Conservation (phyloP, 1,140 invertebrate genomes). For the Cotesia vestalis region DNA sequence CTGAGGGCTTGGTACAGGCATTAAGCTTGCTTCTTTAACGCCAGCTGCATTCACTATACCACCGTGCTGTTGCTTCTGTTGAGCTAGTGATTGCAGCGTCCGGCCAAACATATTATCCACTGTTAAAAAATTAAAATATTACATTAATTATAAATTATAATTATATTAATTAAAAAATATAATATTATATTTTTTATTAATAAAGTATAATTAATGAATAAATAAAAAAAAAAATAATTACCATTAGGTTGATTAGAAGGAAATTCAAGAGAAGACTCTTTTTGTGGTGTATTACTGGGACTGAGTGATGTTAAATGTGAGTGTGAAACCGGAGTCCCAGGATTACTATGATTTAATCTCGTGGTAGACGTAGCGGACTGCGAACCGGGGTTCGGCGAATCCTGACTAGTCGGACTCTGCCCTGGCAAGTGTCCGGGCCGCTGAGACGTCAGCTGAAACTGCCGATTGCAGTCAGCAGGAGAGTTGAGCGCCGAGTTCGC, state of each 20-base stretch:
- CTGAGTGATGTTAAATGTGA: slow-evolving; percentile 69
- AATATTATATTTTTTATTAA: too few species aligned
- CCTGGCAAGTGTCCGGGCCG: slow-evolving; percentile 68
- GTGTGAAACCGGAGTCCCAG: slow-evolving; percentile 76
- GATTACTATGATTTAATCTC: slow-evolving; percentile 73
- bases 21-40: slow-evolving; percentile 87
- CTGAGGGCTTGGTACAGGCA: slow-evolving; percentile 95
- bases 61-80: slow-evolving; percentile 74
- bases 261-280: slow-evolving; percentile 59
- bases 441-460: slow-evolving; percentile 64
- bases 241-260: slow-evolving; percentile 61
- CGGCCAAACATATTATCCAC: slow-evolving; percentile 83
- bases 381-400: slow-evolving; percentile 65
- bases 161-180: too few species aligned
- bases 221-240: slow-evolving; percentile 44
- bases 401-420: slow-evolving; percentile 72
- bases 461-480: slow-evolving; percentile 70
- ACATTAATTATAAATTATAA: too few species aligned
- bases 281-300: slow-evolving; percentile 60
- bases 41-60: slow-evolving; percentile 59
- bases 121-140: slow-evolving; percentile 47
- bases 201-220: slow-evolving; percentile 21
- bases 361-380: slow-evolving; percentile 62
- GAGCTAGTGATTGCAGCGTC: slow-evolving; percentile 80
- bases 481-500: slow-evolving; percentile 77